Evolutionary conservation across 2,113 vertebrate genomes (phyloP).

Genomic region (Pterophyllum scalare): DNA sequence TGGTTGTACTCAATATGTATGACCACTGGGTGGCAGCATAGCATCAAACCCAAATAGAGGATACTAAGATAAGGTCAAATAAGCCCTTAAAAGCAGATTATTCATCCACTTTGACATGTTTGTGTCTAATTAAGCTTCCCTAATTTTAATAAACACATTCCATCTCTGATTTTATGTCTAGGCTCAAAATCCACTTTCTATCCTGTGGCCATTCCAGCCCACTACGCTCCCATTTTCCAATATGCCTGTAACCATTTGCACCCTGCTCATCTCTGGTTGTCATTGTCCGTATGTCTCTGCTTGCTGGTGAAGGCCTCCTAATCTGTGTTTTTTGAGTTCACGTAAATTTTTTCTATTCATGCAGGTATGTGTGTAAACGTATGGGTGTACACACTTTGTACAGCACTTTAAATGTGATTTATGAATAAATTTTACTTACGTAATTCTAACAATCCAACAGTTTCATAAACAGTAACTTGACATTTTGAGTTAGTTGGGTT

Average conservation of each 20-base stretch:
- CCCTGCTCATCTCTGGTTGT: background rate
- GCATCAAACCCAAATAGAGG: background rate
- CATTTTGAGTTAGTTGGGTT: background rate
- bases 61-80: background rate
- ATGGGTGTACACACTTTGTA: background rate
- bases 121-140: background rate
- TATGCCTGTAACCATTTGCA: background rate
- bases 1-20: background rate
- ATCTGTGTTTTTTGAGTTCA: too few relatives aligned
- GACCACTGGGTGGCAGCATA: constrained; percentile 69
- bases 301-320: background rate
- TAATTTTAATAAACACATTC: background rate
- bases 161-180: background rate
- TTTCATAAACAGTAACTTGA: background rate
- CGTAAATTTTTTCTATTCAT: background rate
- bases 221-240: too few relatives aligned
- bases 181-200: background rate
- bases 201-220: background rate
- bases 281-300: background rate
- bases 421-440: background rate
- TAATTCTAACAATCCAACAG: background rate
- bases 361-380: background rate
- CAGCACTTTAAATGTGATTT: background rate
- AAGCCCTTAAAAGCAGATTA: background rate
- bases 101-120: background rate